phyloP scores from a whole-genome alignment of 2,888 invertebrate genomes.

The Eubasilissa splendida region DNA sequence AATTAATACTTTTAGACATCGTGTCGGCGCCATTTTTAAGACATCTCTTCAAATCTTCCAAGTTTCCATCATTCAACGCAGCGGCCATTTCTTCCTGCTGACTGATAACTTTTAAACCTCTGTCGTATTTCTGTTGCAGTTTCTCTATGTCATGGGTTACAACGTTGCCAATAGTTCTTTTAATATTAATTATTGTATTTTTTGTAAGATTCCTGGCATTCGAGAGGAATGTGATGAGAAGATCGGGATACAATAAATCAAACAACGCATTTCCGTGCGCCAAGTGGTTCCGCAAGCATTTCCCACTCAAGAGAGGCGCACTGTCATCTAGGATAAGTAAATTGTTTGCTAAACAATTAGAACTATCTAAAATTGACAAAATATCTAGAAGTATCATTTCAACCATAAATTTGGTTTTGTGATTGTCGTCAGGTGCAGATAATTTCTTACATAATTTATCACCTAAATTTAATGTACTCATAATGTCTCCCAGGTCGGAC shows the following conservation, averaged over 20 bases:
- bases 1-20: slow-evolving; percentile 3
- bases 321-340: background rate
- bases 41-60: slow-evolving; percentile 1
- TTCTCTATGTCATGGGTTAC: background rate
- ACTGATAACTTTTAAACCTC: background rate
- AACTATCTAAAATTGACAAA: slow-evolving; percentile 20
- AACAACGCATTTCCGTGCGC: slow-evolving; percentile 11
- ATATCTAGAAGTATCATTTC: slow-evolving; percentile 17
- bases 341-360: slow-evolving; percentile 6
- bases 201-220: slow-evolving; percentile 8
- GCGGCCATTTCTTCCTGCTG: background rate
- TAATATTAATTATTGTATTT: background rate
- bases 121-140: background rate
- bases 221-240: background rate
- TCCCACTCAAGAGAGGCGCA: slow-evolving; percentile 20
- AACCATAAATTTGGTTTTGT: background rate
- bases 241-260: slow-evolving; percentile 4
- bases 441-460: background rate
- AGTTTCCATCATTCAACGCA: slow-evolving; percentile 8
- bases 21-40: background rate
- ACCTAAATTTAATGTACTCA: background rate
- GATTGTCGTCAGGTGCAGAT: background rate
- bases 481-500: background rate
- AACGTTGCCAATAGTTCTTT: slow-evolving; percentile 3
- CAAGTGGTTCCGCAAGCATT: slow-evolving; percentile 22